These are phyloP conservation scores for Ferrisia virgata DNA, from an alignment of 2,888 invertebrate genomes.

Conservation along the genomic window DNA sequence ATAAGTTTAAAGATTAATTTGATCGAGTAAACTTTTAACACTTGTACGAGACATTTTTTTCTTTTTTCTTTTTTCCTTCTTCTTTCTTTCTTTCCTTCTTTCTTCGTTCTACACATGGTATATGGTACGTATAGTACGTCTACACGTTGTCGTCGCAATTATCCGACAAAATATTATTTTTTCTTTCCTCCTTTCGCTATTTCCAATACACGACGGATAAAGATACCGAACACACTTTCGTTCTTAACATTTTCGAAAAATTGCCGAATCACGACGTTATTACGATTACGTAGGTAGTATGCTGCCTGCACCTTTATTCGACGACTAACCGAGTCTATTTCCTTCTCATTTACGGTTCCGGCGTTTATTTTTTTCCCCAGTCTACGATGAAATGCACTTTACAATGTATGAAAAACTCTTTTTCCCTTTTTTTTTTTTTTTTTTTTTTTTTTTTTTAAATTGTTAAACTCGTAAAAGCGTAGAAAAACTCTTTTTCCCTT, in stretches of 20 bases:
- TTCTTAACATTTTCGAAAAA: neutral
- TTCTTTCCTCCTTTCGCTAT: neutral
- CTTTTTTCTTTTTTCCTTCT: neutral
- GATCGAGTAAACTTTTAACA: conserved; percentile 11
- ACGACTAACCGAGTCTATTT: neutral
- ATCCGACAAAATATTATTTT: neutral
- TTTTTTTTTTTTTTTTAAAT: no score
- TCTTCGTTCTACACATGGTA: no score
- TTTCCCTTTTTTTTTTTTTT: neutral
- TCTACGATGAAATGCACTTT: neutral
- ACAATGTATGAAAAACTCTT: neutral
- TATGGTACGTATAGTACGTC: neutral
- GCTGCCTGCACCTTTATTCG: no score
- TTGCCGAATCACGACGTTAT: neutral
- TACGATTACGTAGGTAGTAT: neutral
- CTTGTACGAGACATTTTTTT: neutral
- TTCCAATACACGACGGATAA: neutral
- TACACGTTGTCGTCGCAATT: neutral
- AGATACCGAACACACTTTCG: neutral
- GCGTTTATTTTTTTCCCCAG: neutral
- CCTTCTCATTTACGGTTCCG: neutral
- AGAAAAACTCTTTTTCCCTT: neutral
- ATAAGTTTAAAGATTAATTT: conserved; percentile 18
- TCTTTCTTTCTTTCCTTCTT: no score
- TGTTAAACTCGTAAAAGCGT: neutral